Evolutionary conservation across 1,140 invertebrate genomes (phyloP), one percentile per base, ranked within the genome.

Genomic region (Calliphora vicina): DNA sequence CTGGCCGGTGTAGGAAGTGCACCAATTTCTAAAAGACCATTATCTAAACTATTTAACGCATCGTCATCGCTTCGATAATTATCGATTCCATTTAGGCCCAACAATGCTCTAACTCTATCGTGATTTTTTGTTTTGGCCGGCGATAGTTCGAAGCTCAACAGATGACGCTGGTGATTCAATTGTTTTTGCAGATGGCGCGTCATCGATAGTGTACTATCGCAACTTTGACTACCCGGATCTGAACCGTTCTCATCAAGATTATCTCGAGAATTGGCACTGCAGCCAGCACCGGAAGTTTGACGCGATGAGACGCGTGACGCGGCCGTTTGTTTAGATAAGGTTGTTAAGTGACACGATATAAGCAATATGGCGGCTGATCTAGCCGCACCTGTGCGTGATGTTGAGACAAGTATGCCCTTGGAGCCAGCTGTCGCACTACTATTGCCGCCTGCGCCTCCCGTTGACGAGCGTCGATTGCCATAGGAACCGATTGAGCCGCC

Each of bases 291-390:
- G 80, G 87, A 89, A 80, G 88, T 89, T 76, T 89, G 88, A 84
- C 87, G 88, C 86, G 87, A 88, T 84, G 88, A 86, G 83, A 86
- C 86, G 71, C 85, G 87, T 72, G 86, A 86, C 85, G 88, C 88
- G 57, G 86, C 85, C 83, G 87, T 86, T 84, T 90, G 88, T 88
- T 91, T 90, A 27, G 88, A 88, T 82, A 90, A 85, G 82, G 93
- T 92, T 91, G 93, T 92, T 87, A 95, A 93, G 92, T 95, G 95
- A 92, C 94, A 96, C 92, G 95, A 96, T 93, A 96, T 96, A 92
- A 96, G 94, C 94, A 96, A 95, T 94, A 96, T 96, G 94, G 95
- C 95, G 91, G 95, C 95, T 92, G 95, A 93, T 91, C 95, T 94
- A 91, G 95, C 95, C 93, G 95, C 95, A 95, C 95, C 95, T 96